Base-by-base conservation (phyloP, 2,113 vertebrate genomes). In the Brevimyrus niger region DNA sequence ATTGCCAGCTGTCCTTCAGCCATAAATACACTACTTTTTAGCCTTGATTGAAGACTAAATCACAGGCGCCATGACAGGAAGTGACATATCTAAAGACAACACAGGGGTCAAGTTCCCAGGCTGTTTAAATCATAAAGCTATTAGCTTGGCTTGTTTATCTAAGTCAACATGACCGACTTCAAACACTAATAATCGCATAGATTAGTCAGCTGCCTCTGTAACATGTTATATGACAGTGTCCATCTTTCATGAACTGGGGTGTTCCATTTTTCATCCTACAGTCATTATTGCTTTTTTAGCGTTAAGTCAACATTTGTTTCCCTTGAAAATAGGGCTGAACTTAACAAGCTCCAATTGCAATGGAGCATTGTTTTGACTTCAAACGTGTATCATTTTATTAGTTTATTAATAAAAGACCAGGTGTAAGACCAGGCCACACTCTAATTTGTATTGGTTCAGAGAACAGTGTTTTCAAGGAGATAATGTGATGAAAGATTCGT, bases 61-160 rank as follows among this genome's bases (percentile, higher is more conserved):
- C 58, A 80, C 48, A 9, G 47, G 31, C n/a, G 76, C 88, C 86
- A 87, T 88, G 83, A 88, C 89, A 87, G 89, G 89, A 88, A 89
- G 53, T 61, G 76, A 82, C 55, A 53, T 88, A 84, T 90, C 87
- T 89, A 69, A 11, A 90, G 47, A 88, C 65, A 87, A 90, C 91
- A 89, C 7, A 47, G 55, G 80, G 53, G 86, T 89, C 48, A 69
- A 13, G 31, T 90, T 90, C 90, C 82, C 89, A 89, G 85, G 80
- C 31, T 58, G 21, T 35, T 44, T 84, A 88, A 89, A 87, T 46
- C 80, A 83, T 69, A 89, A 89, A 88, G 88, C 38, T 84, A 88
- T 88, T 88, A 90, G 44, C 51, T 21, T 53, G 83, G 85, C 35
- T 44, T 47, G 42, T n/a, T 87, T 44, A 91, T 84, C 51, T 31